These are phyloP conservation scores for Vanessa tameamea DNA, from an alignment of 1,140 invertebrate genomes.

Conservation along the genomic window DNA sequence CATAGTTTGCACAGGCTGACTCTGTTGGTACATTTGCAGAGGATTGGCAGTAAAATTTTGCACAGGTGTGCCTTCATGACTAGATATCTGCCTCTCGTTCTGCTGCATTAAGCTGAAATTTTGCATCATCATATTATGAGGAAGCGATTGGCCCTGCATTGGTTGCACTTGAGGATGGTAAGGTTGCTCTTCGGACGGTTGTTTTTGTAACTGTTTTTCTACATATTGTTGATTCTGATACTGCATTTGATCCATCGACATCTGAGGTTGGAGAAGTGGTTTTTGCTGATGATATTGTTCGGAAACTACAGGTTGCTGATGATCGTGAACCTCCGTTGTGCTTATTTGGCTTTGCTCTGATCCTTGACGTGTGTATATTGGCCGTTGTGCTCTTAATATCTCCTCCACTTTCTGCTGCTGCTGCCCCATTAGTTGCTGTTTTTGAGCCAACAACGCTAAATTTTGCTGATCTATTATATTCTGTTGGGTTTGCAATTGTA, in stretches of 20 bases:
- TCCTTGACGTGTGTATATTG: slow-evolving; percentile 66
- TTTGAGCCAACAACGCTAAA: slow-evolving; percentile 68
- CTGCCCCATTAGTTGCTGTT: slow-evolving; percentile 80
- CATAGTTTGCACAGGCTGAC: slow-evolving; percentile 54
- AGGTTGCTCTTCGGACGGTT: slow-evolving; percentile 59
- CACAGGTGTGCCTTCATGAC: slow-evolving; percentile 79
- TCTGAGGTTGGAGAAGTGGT: slow-evolving; percentile 61
- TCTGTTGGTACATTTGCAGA: slow-evolving; percentile 72
- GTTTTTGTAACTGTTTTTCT: slow-evolving; percentile 63
- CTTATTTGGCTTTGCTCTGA: slow-evolving; percentile 75
- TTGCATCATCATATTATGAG: slow-evolving; percentile 64
- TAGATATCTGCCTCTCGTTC: slow-evolving; percentile 77
- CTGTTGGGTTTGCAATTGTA: slow-evolving; percentile 72
- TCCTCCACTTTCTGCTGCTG: slow-evolving; percentile 78
- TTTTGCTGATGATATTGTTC: slow-evolving; percentile 74
- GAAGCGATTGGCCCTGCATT: slow-evolving; percentile 71
- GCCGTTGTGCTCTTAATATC: slow-evolving; percentile 68
- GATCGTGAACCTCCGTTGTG: slow-evolving; percentile 62
- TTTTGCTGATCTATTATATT: slow-evolving; percentile 75
- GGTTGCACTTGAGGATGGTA: slow-evolving; percentile 56
- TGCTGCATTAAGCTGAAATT: slow-evolving; percentile 64
- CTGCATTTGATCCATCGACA: slow-evolving; percentile 70
- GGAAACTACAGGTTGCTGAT: slow-evolving; percentile 56
- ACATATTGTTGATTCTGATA: slow-evolving; percentile 62
- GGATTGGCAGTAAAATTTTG: slow-evolving; percentile 74